A percentile compares a stretch with the other conserved stretches of the same genome.
phyloP scores from a whole-genome alignment of 2,888 invertebrate species.

The Orthosia gothica region DNA sequence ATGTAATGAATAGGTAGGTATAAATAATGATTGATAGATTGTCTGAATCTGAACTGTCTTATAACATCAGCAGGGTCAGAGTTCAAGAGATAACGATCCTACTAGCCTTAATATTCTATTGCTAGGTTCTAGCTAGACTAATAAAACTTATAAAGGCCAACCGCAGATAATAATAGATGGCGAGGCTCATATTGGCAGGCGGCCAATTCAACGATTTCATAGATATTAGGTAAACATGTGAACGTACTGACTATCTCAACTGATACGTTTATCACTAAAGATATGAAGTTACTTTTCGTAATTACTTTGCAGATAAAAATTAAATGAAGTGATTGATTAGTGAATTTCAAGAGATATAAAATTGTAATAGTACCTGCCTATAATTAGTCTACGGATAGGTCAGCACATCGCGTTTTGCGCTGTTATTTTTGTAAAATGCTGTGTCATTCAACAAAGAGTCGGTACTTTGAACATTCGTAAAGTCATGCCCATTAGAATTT shows the following conservation, averaged over 20 bases:
- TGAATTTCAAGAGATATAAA: background rate
- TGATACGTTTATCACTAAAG: constrained; percentile 14
- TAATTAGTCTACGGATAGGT: background rate
- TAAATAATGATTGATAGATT: background rate
- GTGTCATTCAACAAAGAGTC: constrained; percentile 11
- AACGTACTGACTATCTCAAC: constrained; percentile 19
- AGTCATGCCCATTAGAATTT: background rate
- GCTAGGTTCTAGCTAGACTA: constrained; percentile 21
- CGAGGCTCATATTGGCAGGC: constrained; percentile 31
- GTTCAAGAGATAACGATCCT: constrained; percentile 18
- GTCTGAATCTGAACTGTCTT: constrained; percentile 6
- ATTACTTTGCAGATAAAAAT: background rate
- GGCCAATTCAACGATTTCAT: constrained; percentile 29
- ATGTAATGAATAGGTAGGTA: background rate
- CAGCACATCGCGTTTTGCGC: background rate
- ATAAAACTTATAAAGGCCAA: constrained; percentile 36
- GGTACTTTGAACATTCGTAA: background rate
- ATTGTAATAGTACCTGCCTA: background rate
- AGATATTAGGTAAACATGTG: constrained; percentile 42
- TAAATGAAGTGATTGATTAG: background rate
- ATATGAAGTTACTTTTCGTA: background rate
- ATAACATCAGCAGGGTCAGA: constrained; percentile 24
- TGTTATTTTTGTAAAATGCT: background rate
- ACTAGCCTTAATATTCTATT: constrained; percentile 25
- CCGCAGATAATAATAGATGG: constrained; percentile 44